Percentiles rank a stretch among this genome's conserved stretches.
Conservation (phyloP, 2,888 invertebrate species). For the Maniola hyperantus region DNA sequence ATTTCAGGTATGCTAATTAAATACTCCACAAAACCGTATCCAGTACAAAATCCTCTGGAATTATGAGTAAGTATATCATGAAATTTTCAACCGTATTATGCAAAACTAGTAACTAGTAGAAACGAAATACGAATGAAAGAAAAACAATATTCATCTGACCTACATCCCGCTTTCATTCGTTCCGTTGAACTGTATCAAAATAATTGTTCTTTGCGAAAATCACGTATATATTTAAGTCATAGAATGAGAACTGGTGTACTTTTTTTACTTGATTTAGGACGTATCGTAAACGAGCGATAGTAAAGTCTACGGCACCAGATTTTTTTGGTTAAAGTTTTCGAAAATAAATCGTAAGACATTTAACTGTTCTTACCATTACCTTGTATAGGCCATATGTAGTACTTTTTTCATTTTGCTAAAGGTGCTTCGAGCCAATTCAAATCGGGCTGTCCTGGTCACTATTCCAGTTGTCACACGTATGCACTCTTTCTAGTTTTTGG, state of each 20-base stretch:
- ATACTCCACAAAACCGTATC: conserved; percentile 4
- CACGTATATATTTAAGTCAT: conserved; percentile 17
- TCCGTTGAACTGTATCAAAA: conserved; percentile 28
- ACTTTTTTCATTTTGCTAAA: too few species aligned
- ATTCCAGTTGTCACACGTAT: too few species aligned
- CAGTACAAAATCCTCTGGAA: neutral
- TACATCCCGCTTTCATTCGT: conserved; percentile 28
- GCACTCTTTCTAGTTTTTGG: too few species aligned
- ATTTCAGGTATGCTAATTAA: conserved; percentile 5
- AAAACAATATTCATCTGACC: conserved; percentile 29
- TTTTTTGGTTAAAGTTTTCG: too few species aligned
- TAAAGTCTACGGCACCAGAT: too few species aligned
- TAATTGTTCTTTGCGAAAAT: conserved; percentile 29
- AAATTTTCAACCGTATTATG: conserved; percentile 16
- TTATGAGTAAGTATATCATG: conserved; percentile 16
- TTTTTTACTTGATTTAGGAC: neutral
- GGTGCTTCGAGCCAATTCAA: too few species aligned
- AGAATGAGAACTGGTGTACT: neutral
- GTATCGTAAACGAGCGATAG: too few species aligned
- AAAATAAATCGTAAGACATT: too few species aligned
- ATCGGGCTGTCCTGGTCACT: too few species aligned
- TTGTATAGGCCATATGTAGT: too few species aligned
- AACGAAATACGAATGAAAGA: conserved; percentile 21
- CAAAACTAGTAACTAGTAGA: conserved; percentile 23
- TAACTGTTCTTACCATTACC: too few species aligned